Evolutionary conservation across 2,888 invertebrate species (phyloP).

Genomic region (Crossocerus cetratus): DNA sequence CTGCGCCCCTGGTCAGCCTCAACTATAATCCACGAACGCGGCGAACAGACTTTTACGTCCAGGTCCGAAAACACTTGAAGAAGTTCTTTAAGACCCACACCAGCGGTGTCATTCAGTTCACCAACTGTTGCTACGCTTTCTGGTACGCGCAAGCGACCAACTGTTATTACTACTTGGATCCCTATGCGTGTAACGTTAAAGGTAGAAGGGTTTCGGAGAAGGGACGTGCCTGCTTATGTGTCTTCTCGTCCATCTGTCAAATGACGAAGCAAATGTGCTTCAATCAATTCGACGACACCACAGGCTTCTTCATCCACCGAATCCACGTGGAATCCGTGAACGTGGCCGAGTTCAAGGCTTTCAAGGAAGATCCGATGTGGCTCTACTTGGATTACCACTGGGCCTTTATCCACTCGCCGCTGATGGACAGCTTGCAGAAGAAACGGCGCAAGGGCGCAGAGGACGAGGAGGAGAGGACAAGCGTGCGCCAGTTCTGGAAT

Average conservation of each 20-base stretch:
- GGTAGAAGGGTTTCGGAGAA: slow-evolving; percentile 58
- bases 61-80: slow-evolving; percentile 62
- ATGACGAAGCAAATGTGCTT: slow-evolving; percentile 68
- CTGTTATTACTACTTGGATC: slow-evolving; percentile 72
- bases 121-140: slow-evolving; percentile 74
- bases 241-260: slow-evolving; percentile 63
- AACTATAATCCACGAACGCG: slow-evolving; percentile 48
- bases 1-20: slow-evolving; percentile 53
- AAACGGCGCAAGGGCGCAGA: slow-evolving; percentile 17
- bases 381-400: slow-evolving; percentile 73
- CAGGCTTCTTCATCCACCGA: slow-evolving; percentile 72
- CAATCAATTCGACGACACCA: slow-evolving; percentile 64
- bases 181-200: slow-evolving; percentile 65
- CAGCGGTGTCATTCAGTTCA: slow-evolving; percentile 70
- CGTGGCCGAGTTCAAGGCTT: slow-evolving; percentile 52
- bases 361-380: slow-evolving; percentile 74
- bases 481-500: slow-evolving; percentile 64
- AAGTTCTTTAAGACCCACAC: slow-evolving; percentile 58
- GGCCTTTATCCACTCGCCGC: slow-evolving; percentile 61
- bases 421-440: slow-evolving; percentile 16
- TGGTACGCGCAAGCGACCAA: slow-evolving; percentile 69
- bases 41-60: slow-evolving; percentile 50
- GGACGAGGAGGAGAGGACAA: background rate
- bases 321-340: slow-evolving; percentile 70
- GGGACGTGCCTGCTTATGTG: slow-evolving; percentile 65